Evolutionary conservation across 2,113 vertebrate genomes (phyloP).

Genomic region (Hyaena hyaena): DNA sequence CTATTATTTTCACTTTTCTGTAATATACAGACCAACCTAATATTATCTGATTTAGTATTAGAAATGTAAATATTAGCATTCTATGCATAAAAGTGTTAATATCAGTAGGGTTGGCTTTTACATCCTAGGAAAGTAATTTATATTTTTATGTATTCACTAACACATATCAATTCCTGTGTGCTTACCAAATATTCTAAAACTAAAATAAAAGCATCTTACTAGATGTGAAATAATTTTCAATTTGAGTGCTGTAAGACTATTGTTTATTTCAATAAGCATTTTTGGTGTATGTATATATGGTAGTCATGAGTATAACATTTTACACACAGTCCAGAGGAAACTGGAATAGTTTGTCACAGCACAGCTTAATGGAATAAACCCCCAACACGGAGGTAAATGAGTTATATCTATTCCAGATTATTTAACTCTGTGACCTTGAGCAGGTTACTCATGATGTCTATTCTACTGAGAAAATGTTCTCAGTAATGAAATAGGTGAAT

Average conservation of each 20-base stretch:
- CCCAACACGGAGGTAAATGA: background rate
- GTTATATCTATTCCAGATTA: background rate
- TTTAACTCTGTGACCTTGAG: background rate
- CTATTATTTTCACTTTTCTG: background rate
- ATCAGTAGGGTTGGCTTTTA: background rate
- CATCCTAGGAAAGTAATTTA: background rate
- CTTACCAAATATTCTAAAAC: slow-evolving; percentile 24
- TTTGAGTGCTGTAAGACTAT: background rate
- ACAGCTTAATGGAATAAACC: background rate
- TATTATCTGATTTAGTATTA: background rate
- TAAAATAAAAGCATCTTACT: background rate
- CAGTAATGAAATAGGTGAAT: background rate
- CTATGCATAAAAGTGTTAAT: background rate
- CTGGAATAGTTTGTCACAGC: background rate
- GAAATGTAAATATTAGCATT: background rate
- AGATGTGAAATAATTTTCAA: background rate
- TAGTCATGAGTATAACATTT: background rate
- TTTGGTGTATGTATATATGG: background rate
- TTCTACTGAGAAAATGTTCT: background rate
- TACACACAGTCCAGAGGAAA: background rate
- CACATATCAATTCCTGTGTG: background rate
- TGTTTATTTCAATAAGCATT: background rate
- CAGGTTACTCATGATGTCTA: background rate
- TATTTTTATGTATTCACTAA: background rate
- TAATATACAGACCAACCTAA: background rate